Base-by-base conservation (phyloP, 2,888 invertebrate genomes). In the Orthosia incerta region DNA sequence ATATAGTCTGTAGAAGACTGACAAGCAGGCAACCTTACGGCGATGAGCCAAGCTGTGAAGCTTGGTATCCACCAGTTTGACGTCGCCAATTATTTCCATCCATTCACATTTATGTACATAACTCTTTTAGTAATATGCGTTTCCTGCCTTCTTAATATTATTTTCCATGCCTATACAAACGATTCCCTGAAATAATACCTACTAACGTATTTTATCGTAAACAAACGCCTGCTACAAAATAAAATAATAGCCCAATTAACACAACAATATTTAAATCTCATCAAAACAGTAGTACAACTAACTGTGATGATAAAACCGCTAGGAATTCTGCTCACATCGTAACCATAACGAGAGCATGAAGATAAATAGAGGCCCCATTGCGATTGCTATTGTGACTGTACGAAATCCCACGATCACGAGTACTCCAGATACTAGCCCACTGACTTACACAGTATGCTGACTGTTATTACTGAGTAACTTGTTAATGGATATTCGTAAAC, bases 281-380 rank as follows among this genome's bases (percentile, higher is more conserved):
- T 23, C 13, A 57, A 51, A 74, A 71, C 23, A 67, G 20, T 48
- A 56, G 45, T 48, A 63, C 31, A 55, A n/a, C 45, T 80, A 82
- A 82, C 82, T 66, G 82, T 84, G 71, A 57, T 69, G 46, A 69
- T 39, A 63, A 26, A 56, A 79, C 86, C 86, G 83, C 71, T 83
- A 86, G 62, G 74, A 82, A 75, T 82, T 78, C 74, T 79, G 69
- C 76, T 75, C 78, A 82, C 83, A 80, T 71, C 73, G 72, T 64
- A 76, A 70, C 60, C 45, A 62, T 57, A 69, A 76, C 48, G 61
- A 72, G 71, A 74, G 56, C 62, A 45, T 72, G 74, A 72, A 81
- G 76, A 84, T 86, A 79, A 71, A 71, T 64, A 71, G 64, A 67
- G 76, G 64, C 71, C 79, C 66, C 70, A 20, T 86, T 78, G 60